phyloP scores from a whole-genome alignment of 2,888 invertebrate genomes.

The Eucera pruinosa region DNA sequence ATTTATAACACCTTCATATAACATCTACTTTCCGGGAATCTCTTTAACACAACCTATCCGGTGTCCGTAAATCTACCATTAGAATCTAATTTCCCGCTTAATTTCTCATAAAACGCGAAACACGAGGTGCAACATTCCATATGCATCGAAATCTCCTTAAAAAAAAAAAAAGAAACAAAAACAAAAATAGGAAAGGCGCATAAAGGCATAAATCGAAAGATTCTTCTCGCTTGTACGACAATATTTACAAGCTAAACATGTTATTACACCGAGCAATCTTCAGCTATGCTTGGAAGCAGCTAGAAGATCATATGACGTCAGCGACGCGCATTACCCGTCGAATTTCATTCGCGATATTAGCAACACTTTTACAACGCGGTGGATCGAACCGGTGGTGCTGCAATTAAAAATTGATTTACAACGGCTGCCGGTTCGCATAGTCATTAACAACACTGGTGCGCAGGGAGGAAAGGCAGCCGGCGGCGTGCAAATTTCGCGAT shows the following conservation, averaged over 20 bases:
- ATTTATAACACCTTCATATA: too few species aligned
- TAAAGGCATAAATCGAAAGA: background rate
- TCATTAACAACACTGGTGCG: conserved; percentile 40
- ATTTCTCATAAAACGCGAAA: too few species aligned
- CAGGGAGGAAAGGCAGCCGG: conserved; percentile 21
- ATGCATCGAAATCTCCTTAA: background rate
- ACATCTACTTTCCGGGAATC: too few species aligned
- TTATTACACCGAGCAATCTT: background rate
- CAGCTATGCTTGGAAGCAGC: background rate
- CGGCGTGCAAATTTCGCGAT: conserved; percentile 56
- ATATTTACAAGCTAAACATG: conserved; percentile 1
- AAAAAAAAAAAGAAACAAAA: too few species aligned
- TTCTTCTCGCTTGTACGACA: background rate
- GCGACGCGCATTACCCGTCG: conserved; percentile 4
- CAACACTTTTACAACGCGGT: conserved; percentile 34
- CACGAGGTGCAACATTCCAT: background rate
- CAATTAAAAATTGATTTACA: conserved; percentile 63
- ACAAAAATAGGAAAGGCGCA: too few species aligned
- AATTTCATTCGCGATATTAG: conserved; percentile 36
- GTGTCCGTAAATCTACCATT: background rate
- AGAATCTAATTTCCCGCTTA: too few species aligned
- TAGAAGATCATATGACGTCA: background rate
- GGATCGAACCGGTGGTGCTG: conserved; percentile 31
- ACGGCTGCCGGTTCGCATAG: conserved; percentile 31
- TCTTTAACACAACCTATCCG: too few species aligned